A percentile compares a stretch with the other conserved stretches of the same genome.
Evolutionary conservation across 1,140 invertebrate genomes (phyloP).

Genomic region (Pteromalus puparum): DNA sequence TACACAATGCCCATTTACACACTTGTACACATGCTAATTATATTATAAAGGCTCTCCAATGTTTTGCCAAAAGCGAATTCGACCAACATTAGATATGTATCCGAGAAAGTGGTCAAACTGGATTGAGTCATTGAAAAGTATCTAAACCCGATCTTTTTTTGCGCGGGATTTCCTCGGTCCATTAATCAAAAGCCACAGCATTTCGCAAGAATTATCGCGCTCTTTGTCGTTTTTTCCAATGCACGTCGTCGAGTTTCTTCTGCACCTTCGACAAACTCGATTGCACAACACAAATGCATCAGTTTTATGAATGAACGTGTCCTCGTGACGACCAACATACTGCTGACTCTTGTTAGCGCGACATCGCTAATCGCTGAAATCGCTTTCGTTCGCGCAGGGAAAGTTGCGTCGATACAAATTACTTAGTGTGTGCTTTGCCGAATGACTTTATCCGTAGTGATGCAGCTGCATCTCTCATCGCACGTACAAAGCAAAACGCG

Average conservation of each 20-base stretch:
- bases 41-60: too few relatives aligned
- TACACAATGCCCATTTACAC: too few relatives aligned
- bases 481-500: too few relatives aligned
- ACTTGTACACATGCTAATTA: too few relatives aligned
- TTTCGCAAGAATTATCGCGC: neutral
- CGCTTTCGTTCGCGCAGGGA: conserved; percentile 34
- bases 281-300: conserved; percentile 15
- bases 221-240: neutral
- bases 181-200: conserved; percentile 18
- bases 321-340: neutral
- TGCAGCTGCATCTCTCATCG: neutral
- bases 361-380: conserved; percentile 34
- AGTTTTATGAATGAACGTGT: conserved; percentile 40
- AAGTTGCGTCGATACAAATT: conserved; percentile 44
- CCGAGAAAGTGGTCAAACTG: conserved; percentile 10
- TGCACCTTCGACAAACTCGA: neutral
- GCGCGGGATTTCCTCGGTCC: neutral
- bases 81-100: neutral
- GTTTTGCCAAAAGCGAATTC: neutral
- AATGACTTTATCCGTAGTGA: neutral
- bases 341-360: neutral
- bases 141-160: too few relatives aligned
- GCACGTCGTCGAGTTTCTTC: neutral
- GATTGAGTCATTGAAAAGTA: neutral
- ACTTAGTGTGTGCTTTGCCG: conserved; percentile 7